phyloP scores from a whole-genome alignment of 2,888 invertebrate species.

The Thecocarcelia acutangulata region DNA sequence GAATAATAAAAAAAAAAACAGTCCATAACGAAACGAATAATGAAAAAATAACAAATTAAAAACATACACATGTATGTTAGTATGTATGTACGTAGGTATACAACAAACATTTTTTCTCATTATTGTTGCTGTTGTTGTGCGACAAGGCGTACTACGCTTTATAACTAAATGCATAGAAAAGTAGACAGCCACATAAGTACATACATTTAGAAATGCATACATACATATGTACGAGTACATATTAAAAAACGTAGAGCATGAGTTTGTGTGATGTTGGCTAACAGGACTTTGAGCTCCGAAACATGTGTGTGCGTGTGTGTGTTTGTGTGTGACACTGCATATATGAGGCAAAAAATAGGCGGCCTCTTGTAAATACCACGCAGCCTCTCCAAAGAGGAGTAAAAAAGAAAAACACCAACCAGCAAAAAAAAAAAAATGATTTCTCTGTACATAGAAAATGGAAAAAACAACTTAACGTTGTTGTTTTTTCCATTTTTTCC shows the following conservation, averaged over 20 bases:
- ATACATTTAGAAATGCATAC: not conserved
- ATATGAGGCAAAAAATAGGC: conserved; percentile 73
- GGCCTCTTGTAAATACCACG: conserved; percentile 73
- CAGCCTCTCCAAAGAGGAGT: conserved; percentile 50
- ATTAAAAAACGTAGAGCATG: too few species aligned
- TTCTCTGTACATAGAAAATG: conserved; percentile 33
- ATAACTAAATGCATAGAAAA: conserved; percentile 69
- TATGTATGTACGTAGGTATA: too few species aligned
- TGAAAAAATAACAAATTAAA: conserved; percentile 64
- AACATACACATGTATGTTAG: conserved; percentile 47
- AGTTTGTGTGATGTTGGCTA: conserved; percentile 3
- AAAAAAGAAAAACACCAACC: conserved; percentile 5
- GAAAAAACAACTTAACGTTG: conserved; percentile 19
- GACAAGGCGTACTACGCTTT: conserved; percentile 75
- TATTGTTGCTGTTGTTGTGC: conserved; percentile 43
- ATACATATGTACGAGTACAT: too few species aligned
- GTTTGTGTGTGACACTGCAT: conserved; percentile 39
- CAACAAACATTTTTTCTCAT: not conserved
- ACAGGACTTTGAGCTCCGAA: conserved; percentile 16
- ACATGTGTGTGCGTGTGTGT: not conserved
- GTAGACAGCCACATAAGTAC: conserved; percentile 12
- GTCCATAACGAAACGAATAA: conserved; percentile 54
- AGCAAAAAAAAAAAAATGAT: conserved; percentile 1
- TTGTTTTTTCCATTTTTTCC: too few species aligned
- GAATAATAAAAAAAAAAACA: conserved; percentile 49